Base-by-base conservation (phyloP, 2,888 invertebrate species). In the Noctua pronuba region DNA sequence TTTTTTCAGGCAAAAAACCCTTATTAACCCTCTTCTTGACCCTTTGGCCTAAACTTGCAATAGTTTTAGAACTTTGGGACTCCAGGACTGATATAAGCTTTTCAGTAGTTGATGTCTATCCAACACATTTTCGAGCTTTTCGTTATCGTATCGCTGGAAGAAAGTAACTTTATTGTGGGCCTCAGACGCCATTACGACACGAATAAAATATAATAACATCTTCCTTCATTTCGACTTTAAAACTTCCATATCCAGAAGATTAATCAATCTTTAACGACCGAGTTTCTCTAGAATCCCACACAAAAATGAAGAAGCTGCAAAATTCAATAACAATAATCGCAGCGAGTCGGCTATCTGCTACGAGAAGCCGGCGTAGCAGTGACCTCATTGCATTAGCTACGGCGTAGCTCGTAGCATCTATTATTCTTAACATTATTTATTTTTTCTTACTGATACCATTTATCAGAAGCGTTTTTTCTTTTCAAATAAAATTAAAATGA, bases 401-500 rank as follows among this genome's bases (percentile, higher is more conserved):
- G 71, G 31, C 80, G 74, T 84, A 84, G 74, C 58, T 44, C 67
- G 74, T 84, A 84, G 58, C 66, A 49, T 58, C 16, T 64, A 58
- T 60, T 60, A 74, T 75, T 74, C 24, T 55, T 38, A 16, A 55
- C 2, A 46, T 31, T 60, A 60, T 35, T 38, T 60, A 55, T 35
- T 75, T 44, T 35, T 64, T 21, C 10, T 44, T 31, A 31, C 18
- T 58, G 46, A 41, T 75, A 21, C 16, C n/a, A 16, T 35, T 35
- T 55, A 60, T 18, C 11, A 52, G 24, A 66, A 60, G 16, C 13
- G 24, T 38, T 64, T 64, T 64, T 64, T 28, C 10, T 35, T 35
- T 62, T 10, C 21, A 35, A 24, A 62, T 62, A 62, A 62, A 38
- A 38, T 35, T 21, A 62, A 38, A 64, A 13, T 35, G 31, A 62